These are phyloP conservation scores for Philereme vetulata DNA, from an alignment of 2,888 invertebrate genomes.

Conservation along the genomic window DNA sequence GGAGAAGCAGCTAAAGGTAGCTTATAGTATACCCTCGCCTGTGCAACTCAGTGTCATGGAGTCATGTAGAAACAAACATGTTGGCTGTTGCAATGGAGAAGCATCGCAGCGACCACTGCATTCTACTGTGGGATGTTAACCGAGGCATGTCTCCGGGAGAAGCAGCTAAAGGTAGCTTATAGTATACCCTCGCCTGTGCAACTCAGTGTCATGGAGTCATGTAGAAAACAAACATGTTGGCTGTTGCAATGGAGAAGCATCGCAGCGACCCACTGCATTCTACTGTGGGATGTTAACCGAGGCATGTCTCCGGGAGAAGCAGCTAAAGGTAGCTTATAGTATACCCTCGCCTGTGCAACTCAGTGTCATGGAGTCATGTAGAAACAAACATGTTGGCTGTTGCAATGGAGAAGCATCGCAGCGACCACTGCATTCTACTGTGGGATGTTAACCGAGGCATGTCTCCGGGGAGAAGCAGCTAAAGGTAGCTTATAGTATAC, in stretches of 20 bases:
- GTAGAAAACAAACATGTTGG: conserved; percentile 91
- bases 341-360: conserved; percentile 93
- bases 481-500: conserved; percentile 16
- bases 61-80: conserved; percentile 90
- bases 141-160: conserved; percentile 65
- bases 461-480: conserved; percentile 48
- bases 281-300: conserved; percentile 93
- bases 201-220: conserved; percentile 94
- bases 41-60: conserved; percentile 95
- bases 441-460: conserved; percentile 91
- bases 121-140: conserved; percentile 94
- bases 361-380: conserved; percentile 93
- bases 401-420: conserved; percentile 94
- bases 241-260: conserved; percentile 94
- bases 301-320: conserved; percentile 61
- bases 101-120: conserved; percentile 93
- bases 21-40: conserved; percentile 87
- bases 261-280: conserved; percentile 94
- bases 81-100: conserved; percentile 95
- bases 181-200: conserved; percentile 92
- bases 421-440: conserved; percentile 93
- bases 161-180: conserved; percentile 27
- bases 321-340: conserved; percentile 16
- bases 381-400: conserved; percentile 93
- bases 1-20: conserved; percentile 47